These are phyloP conservation scores for Rhyacichthys aspro DNA, from an alignment of 2,797 vertebrate species.

Conservation along the genomic window DNA sequence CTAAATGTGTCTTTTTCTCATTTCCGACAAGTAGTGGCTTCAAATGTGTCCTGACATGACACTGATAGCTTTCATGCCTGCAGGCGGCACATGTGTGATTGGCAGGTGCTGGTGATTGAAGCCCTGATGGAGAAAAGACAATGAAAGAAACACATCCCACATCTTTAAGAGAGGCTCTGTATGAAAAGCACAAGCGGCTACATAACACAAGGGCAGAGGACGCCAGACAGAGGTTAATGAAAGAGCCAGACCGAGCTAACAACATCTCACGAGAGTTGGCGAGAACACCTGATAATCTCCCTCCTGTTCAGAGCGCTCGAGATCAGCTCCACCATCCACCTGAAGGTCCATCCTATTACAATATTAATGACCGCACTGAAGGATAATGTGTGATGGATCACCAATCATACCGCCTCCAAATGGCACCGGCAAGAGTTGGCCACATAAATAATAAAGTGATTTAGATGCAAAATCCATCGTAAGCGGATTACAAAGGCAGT, in stretches of 20 bases:
- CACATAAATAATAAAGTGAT: constrained; percentile 80
- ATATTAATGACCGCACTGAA: constrained; percentile 73
- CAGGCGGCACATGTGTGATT: constrained; percentile 57
- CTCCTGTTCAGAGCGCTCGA: constrained; percentile 34
- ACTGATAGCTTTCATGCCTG: constrained; percentile 34
- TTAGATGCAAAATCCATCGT: constrained; percentile 82
- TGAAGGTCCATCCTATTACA: constrained; percentile 72
- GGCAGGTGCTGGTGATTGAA: constrained; percentile 65
- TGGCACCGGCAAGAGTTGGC: constrained; percentile 70
- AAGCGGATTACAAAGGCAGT: constrained; percentile 79
- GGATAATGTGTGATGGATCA: constrained; percentile 82
- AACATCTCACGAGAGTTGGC: constrained; percentile 67
- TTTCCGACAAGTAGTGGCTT: constrained; percentile 36
- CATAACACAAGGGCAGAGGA: neutral
- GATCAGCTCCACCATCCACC: constrained; percentile 56
- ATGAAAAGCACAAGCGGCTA: constrained; percentile 34
- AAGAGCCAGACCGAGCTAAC: constrained; percentile 58
- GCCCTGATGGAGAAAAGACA: constrained; percentile 64
- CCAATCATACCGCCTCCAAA: constrained; percentile 72
- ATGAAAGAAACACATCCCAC: constrained; percentile 57
- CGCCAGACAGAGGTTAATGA: constrained; percentile 30
- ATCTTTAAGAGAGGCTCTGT: constrained; percentile 45
- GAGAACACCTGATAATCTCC: constrained; percentile 49
- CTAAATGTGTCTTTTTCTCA: constrained; percentile 19
- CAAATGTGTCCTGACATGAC: constrained; percentile 48